These are phyloP conservation scores for Pseudobourletiella spinata DNA, from an alignment of 1,140 invertebrate species.

Conservation along the genomic window DNA sequence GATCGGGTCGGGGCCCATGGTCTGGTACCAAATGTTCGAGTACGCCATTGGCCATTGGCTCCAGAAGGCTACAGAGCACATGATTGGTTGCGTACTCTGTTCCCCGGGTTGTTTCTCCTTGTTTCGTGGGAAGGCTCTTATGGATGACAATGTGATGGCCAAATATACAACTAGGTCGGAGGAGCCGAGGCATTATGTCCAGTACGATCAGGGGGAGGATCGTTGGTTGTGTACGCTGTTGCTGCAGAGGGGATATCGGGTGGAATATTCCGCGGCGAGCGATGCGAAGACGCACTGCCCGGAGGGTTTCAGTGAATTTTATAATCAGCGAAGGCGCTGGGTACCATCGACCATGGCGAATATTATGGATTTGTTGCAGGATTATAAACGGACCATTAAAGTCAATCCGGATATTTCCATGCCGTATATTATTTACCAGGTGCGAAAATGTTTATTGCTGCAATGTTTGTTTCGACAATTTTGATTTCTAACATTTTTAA, in stretches of 20 bases:
- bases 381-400: slow-evolving; percentile 45
- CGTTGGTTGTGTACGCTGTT: slow-evolving; percentile 56
- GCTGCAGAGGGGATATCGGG: slow-evolving; percentile 53
- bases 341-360: slow-evolving; percentile 58
- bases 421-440: slow-evolving; percentile 48
- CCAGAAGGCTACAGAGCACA: slow-evolving; percentile 56
- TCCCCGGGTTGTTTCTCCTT: slow-evolving; percentile 53
- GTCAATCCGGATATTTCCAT: slow-evolving; percentile 51
- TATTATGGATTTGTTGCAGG: slow-evolving; percentile 51
- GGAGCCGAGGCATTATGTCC: slow-evolving; percentile 47
- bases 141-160: slow-evolving; percentile 54
- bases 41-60: slow-evolving; percentile 53
- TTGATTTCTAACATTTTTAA: background rate
- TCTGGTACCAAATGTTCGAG: slow-evolving; percentile 58
- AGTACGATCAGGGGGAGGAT: slow-evolving; percentile 47
- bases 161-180: slow-evolving; percentile 49
- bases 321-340: slow-evolving; percentile 54
- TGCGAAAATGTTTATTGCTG: background rate
- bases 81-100: slow-evolving; percentile 56
- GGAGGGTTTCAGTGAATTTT: slow-evolving; percentile 54
- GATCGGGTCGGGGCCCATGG: slow-evolving; percentile 42
- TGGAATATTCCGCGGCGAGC: slow-evolving; percentile 56
- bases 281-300: slow-evolving; percentile 56
- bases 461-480: background rate
- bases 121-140: slow-evolving; percentile 49